Evolutionary conservation across 2,113 vertebrate species (phyloP).

Genomic region (Eidolon helvum): DNA sequence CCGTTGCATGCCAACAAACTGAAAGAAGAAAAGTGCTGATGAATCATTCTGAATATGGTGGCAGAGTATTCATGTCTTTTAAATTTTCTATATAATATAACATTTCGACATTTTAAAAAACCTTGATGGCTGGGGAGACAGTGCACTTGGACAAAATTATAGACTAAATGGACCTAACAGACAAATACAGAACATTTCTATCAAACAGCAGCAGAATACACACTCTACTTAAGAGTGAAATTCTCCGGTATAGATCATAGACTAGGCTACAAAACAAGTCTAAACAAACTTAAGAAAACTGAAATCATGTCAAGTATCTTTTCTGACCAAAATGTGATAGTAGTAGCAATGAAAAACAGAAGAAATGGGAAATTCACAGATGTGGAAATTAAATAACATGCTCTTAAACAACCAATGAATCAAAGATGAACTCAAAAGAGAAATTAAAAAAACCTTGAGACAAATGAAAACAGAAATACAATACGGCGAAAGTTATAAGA

Average conservation of each 20-base stretch:
- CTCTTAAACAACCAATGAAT: neutral
- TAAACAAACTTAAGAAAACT: neutral
- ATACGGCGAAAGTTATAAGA: neutral
- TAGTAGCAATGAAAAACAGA: neutral
- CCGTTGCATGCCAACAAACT: neutral
- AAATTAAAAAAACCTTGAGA: neutral
- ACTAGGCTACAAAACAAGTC: neutral
- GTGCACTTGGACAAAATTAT: neutral
- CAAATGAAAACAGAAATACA: neutral
- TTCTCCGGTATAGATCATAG: neutral
- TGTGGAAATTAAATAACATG: neutral
- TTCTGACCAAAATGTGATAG: neutral
- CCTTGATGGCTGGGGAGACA: neutral
- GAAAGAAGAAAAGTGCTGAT: conserved; percentile 36
- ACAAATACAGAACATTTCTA: neutral
- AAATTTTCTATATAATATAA: neutral
- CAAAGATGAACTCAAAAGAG: neutral
- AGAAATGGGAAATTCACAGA: neutral
- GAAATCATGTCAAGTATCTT: neutral
- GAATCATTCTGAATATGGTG: neutral
- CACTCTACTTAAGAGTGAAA: neutral
- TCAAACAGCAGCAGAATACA: neutral
- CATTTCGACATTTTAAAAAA: neutral
- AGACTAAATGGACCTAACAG: neutral
- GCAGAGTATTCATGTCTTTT: neutral